Evolutionary conservation across 2,113 vertebrate genomes (phyloP), one percentile per base, ranked within the genome.

Genomic region (Embiotoca jacksoni): DNA sequence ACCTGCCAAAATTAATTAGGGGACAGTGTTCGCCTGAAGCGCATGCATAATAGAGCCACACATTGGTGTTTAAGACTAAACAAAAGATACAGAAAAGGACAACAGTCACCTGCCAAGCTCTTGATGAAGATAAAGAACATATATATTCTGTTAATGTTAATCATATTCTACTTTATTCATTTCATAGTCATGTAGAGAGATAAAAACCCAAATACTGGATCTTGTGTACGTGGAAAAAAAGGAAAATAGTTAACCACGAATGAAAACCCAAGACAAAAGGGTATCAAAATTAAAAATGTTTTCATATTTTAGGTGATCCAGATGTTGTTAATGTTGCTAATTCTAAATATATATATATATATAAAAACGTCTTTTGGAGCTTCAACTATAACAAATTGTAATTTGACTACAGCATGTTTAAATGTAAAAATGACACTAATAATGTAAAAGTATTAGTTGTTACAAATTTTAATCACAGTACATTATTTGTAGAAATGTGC

Each of bases 1-100:
- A 80, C 35, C 60, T 44, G 70, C 37, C 35, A 47, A 55, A 67
- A 70, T 71, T 2, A 82, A 68, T 71, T 68, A 75, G 13, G 71
- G 36, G 39, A 66, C 69, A 57, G 8, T 39, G 49, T 52, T 44
- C 0, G 31, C 82, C 76, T 14, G 37, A n/a, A 36, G 54, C 58
- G 49, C 10, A 13, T 63, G 30, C 8, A 33, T 8, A 10, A 10
- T 1, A 47, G 16, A 63, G 49, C 3, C 46, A 37, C 37, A 49
- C 47, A 11, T n/a, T 49, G 39, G 8, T 52, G 47, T 41, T 32
- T 23, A 30, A 56, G 41, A 68, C 10, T 30, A 50, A 69, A 50
- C 11, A 53, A 70, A 69, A 41, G 0, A 61, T 11, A n/a, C 8
- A 35, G n/a, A 49, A 10, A 31, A 57, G 14, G 15, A 23, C 55